Evolutionary conservation across 2,113 vertebrate genomes (phyloP).

Genomic region (Melospiza melodia): DNA sequence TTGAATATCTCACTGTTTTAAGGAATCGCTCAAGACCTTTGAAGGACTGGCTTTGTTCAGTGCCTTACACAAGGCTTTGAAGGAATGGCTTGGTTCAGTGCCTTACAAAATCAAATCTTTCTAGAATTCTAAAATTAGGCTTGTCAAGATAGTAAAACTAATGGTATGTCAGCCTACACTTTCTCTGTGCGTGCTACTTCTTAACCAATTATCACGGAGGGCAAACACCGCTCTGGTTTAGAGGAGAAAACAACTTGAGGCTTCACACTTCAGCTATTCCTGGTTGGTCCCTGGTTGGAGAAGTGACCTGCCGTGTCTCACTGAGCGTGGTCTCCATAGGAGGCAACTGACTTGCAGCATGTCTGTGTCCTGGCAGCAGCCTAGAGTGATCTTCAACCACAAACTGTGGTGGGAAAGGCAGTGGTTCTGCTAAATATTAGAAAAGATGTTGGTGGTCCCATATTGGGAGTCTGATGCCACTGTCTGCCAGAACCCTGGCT

Average conservation of each 20-base stretch:
- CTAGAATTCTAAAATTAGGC: not conserved
- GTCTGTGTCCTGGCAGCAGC: not conserved
- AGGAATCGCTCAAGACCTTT: not conserved
- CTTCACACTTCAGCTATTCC: not conserved
- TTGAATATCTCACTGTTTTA: not conserved
- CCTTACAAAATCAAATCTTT: not conserved
- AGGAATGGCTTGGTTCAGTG: not conserved
- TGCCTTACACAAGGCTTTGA: not conserved
- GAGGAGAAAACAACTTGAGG: not conserved
- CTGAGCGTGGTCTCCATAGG: not conserved
- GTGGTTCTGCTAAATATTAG: not conserved
- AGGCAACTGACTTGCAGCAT: not conserved
- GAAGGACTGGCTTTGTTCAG: not conserved
- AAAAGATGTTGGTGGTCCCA: not conserved
- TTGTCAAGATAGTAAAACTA: not conserved
- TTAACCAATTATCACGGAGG: not conserved
- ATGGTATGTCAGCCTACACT: fast-evolving
- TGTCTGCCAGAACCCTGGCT: too few species aligned
- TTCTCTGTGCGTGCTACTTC: not conserved
- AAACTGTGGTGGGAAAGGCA: not conserved
- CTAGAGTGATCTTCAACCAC: not conserved
- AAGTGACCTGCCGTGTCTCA: not conserved
- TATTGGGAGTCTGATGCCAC: not conserved
- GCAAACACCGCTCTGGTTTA: not conserved
- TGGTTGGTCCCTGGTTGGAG: not conserved